These are phyloP conservation scores for Drosophila kohkoa DNA, from an alignment of 1,140 invertebrate species.

Conservation along the genomic window DNA sequence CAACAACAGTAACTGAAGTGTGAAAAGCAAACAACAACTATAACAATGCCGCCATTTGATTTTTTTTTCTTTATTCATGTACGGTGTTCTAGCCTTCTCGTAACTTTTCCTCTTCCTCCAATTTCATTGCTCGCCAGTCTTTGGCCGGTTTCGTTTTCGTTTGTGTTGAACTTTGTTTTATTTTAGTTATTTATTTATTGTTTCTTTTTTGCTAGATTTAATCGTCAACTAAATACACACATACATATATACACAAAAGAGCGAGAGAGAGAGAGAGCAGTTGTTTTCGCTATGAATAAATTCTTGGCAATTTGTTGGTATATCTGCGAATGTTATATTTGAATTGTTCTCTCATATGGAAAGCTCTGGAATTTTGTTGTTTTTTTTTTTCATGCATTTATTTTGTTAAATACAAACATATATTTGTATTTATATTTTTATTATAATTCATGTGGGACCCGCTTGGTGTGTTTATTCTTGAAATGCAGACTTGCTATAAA, in stretches of 20 bases:
- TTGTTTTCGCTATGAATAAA: constrained; percentile 10
- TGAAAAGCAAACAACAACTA: constrained; percentile 55
- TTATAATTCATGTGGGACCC: not conserved
- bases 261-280: too few species aligned
- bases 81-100: constrained; percentile 38
- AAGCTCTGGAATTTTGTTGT: not conserved
- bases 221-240: constrained; percentile 21
- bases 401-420: constrained; percentile 7
- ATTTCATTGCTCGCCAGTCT: not conserved
- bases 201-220: constrained; percentile 31
- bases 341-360: constrained; percentile 3
- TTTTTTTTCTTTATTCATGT: constrained; percentile 47
- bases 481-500: too few species aligned
- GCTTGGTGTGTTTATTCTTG: not conserved
- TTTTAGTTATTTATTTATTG: constrained; percentile 6
- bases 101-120: constrained; percentile 12
- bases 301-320: constrained; percentile 4
- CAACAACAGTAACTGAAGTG: constrained; percentile 46
- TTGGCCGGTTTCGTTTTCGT: constrained; percentile 36
- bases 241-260: not conserved
- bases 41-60: constrained; percentile 42
- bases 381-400: not conserved
- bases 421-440: not conserved
- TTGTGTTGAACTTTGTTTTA: constrained; percentile 12
- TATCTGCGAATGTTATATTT: not conserved